phyloP scores from a whole-genome alignment of 2,113 vertebrate species.

The Cyprinodon tularosa region DNA sequence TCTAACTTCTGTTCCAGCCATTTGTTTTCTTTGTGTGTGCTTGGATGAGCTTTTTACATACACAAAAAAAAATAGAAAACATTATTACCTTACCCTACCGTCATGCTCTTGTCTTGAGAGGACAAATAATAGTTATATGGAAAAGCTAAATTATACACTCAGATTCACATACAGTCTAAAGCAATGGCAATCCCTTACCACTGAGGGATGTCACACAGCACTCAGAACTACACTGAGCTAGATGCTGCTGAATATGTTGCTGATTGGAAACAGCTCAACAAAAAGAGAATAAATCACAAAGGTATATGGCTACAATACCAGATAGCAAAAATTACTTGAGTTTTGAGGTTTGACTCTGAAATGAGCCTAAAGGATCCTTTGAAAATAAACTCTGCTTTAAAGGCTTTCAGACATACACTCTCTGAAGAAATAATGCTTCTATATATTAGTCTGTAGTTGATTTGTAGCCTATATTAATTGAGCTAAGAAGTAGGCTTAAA shows the following conservation, averaged over 20 bases:
- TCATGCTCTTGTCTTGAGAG: conserved; percentile 27
- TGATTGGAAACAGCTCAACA: conserved; percentile 26
- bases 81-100: conserved; percentile 11
- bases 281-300: conserved; percentile 14
- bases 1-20: background rate
- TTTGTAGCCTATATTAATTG: conserved; percentile 32
- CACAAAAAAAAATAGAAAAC: conserved; percentile 1
- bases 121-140: conserved; percentile 40
- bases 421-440: conserved; percentile 38
- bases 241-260: conserved; percentile 13
- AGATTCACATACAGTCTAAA: conserved; percentile 15
- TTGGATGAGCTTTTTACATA: conserved; percentile 21
- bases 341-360: conserved; percentile 9
- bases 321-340: conserved; percentile 5
- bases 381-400: conserved; percentile 18
- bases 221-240: conserved; percentile 24
- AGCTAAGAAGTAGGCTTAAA: background rate
- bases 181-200: conserved; percentile 7
- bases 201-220: conserved; percentile 29
- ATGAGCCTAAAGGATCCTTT: conserved; percentile 7
- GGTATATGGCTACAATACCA: conserved; percentile 28
- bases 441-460: conserved; percentile 26
- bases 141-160: conserved; percentile 32
- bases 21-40: background rate
- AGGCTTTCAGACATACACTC: conserved; percentile 26